Conservation (phyloP, 2,113 vertebrate species). For the Butastur rufipennis region DNA sequence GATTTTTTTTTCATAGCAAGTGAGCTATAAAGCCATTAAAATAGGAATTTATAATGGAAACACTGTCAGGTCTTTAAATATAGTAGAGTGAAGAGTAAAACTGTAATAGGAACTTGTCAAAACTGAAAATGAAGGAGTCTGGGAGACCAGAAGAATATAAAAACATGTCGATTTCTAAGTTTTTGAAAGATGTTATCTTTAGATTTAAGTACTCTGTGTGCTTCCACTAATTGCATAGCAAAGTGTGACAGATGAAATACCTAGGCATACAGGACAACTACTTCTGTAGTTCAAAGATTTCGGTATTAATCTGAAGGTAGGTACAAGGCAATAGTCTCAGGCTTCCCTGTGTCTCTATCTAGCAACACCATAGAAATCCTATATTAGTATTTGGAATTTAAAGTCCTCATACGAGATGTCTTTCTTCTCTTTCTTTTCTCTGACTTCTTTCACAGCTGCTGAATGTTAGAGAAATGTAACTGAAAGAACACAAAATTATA, state of each 20-base stretch:
- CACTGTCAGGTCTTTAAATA: neutral
- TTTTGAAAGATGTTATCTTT: neutral
- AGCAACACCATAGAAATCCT: neutral
- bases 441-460: neutral
- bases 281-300: neutral
- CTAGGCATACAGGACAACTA: neutral
- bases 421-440: neutral
- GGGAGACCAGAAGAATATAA: neutral
- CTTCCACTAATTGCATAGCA: neutral
- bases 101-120: constrained; percentile 10
- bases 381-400: neutral
- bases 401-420: neutral
- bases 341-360: neutral
- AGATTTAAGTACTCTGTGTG: neutral
- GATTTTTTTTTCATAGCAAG: neutral
- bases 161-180: neutral
- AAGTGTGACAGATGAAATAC: neutral
- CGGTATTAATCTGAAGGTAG: neutral
- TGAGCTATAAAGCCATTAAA: neutral
- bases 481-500: neutral
- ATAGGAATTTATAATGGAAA: neutral
- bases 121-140: neutral
- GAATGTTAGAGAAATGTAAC: neutral
- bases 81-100: neutral
- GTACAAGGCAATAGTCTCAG: neutral